These are phyloP conservation scores for Holothuria scabra DNA, from an alignment of 53 echinoderm and acorn worm species.

Conservation along the genomic window DNA sequence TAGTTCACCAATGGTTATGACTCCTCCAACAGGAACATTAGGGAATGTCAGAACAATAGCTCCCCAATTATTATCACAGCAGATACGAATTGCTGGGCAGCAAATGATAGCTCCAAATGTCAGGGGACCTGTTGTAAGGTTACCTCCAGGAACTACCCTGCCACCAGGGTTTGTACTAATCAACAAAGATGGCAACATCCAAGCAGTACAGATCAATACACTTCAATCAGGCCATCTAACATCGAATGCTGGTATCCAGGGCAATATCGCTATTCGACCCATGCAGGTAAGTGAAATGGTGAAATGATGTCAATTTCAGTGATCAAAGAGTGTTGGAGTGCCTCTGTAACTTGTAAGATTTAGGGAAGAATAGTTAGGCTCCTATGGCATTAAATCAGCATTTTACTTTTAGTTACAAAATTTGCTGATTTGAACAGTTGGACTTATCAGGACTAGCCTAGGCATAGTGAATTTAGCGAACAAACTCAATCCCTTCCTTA, in stretches of 20 bases:
- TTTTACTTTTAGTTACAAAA: too few species aligned
- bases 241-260: slow-evolving; percentile 48
- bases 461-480: too few species aligned
- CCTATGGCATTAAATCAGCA: too few species aligned
- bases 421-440: too few species aligned
- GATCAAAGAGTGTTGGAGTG: too few species aligned
- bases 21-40: slow-evolving; percentile 41
- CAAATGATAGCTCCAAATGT: slow-evolving; percentile 89
- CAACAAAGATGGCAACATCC: slow-evolving; percentile 90
- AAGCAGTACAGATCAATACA: slow-evolving; percentile 72
- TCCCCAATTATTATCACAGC: slow-evolving; percentile 68
- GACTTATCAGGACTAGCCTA: too few species aligned
- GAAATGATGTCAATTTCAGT: too few species aligned
- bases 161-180: slow-evolving; percentile 92
- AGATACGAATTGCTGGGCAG: slow-evolving; percentile 72
- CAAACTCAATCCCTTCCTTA: too few species aligned
- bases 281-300: slow-evolving; percentile 68
- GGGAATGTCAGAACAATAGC: slow-evolving; percentile 48
- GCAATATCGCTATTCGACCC: slow-evolving; percentile 73
- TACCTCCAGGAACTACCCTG: slow-evolving; percentile 74
- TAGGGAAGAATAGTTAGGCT: too few species aligned
- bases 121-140: slow-evolving; percentile 72
- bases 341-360: too few species aligned
- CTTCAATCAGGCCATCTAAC: slow-evolving; percentile 43
- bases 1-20: slow-evolving; percentile 59